Evolutionary conservation across 2,113 vertebrate species (phyloP), one percentile per base, ranked within the genome.

Genomic region (Tetrax tetrax): DNA sequence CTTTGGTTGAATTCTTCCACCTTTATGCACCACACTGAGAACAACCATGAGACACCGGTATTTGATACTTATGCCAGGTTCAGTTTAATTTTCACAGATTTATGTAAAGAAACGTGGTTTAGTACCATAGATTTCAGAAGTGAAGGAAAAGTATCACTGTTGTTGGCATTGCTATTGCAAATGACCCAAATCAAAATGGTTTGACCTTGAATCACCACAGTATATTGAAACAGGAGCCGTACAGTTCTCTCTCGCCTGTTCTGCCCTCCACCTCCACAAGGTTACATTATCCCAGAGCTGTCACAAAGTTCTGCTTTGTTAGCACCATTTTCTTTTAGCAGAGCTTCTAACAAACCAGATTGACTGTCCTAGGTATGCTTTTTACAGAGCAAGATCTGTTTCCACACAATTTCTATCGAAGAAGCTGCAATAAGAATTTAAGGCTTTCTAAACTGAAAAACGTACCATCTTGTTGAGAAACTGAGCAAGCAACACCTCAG

Each of bases 271-370:
- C 78, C 37, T 93, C 82, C 76, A 51, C 76, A 95, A 97, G 86
- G 86, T 91, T 85, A 90, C 37, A 31, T 71, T 96, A 93, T 70
- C 86, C 64, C 78, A 82, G 50, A 97, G 81, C 60, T 88, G 72
- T 76, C 87, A 93, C 71, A 75, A 76, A 86, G 75, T 59, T 45
- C 43, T 79, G 29, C 45, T 95, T 70, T 76, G 33, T 74, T 85
- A 79, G 21, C 47, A 66, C 5, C 15, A 25, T 57, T 74, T 84
- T 19, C 28, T 90, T 69, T 66, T 24, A 74, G 47, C 54, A 86
- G 41, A 47, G 10, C 43, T 43, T 50, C 83, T 92, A 96, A 92
- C 8, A 90, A 75, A 31, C 5, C 64, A 28, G 33, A 28, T 84
- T 87, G 31, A 84, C 94, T 95, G 85, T 90, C 29, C 72, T n/a